Conservation (phyloP, 64 coral and sea anemone species). For the Trachythela sp. region DNA sequence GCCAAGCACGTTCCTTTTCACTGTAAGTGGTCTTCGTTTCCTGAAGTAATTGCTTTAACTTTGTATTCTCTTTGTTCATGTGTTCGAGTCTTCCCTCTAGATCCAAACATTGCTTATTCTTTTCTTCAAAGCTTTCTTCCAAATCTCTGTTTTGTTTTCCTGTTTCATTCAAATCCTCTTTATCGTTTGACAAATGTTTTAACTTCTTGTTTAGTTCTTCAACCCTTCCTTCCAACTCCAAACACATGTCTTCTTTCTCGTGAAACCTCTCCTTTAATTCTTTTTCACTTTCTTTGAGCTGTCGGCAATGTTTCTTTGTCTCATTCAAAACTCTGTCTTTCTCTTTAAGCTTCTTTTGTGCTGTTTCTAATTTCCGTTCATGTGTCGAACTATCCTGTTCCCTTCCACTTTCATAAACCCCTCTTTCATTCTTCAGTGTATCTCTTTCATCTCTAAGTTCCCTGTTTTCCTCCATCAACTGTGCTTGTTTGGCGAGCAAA, state of each 20-base stretch:
- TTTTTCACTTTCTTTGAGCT: background rate
- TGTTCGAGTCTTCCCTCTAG: background rate
- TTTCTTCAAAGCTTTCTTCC: background rate
- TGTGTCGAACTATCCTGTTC: background rate
- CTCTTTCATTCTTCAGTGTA: background rate
- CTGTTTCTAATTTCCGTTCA: background rate
- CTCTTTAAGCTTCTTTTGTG: background rate
- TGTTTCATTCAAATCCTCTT: background rate
- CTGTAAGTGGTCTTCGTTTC: background rate
- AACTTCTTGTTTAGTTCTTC: background rate
- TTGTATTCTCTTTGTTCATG: background rate
- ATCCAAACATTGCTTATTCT: background rate
- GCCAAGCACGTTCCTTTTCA: background rate
- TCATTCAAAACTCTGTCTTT: constrained; percentile 9
- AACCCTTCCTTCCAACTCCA: background rate
- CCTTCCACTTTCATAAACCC: background rate
- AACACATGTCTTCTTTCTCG: background rate
- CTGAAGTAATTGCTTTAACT: background rate
- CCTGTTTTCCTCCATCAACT: background rate
- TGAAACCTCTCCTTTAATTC: background rate
- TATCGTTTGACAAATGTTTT: background rate
- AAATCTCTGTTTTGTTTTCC: background rate
- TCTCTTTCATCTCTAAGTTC: background rate
- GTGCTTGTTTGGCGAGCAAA: background rate
- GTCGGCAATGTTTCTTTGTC: background rate